phyloP scores from a whole-genome alignment of 2,797 vertebrate genomes.

The Ciconia nigra region DNA sequence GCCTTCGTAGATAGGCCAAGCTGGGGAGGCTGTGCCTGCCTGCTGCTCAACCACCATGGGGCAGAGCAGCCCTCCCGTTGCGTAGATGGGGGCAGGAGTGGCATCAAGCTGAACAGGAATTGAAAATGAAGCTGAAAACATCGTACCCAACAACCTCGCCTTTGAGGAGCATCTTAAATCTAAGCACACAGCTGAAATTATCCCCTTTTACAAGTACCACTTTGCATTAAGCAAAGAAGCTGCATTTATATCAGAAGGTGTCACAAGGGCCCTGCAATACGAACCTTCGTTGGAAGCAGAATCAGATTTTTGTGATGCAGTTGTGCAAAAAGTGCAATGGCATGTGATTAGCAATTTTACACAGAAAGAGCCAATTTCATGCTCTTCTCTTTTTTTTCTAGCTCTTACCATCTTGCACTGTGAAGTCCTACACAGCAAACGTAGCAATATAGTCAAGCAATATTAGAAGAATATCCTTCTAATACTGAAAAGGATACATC shows the following conservation, averaged over 20 bases:
- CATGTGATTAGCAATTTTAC: background rate
- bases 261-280: background rate
- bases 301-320: background rate
- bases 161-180: background rate
- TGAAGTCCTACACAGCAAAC: background rate
- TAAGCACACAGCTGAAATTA: background rate
- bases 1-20: background rate
- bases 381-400: background rate
- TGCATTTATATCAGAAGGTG: background rate
- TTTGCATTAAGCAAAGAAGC: background rate
- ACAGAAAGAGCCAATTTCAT: background rate
- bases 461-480: background rate
- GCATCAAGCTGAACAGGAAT: background rate
- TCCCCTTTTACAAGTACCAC: background rate
- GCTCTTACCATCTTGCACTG: background rate
- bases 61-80: background rate
- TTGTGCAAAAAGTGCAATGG: background rate
- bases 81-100: background rate
- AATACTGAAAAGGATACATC: background rate
- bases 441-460: background rate
- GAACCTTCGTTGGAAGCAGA: background rate
- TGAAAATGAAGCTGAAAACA: background rate
- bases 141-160: accelerated
- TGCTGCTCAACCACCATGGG: background rate
- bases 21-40: background rate